Base-by-base conservation (phyloP, 1,140 invertebrate species). In the Pantala flavescens region DNA sequence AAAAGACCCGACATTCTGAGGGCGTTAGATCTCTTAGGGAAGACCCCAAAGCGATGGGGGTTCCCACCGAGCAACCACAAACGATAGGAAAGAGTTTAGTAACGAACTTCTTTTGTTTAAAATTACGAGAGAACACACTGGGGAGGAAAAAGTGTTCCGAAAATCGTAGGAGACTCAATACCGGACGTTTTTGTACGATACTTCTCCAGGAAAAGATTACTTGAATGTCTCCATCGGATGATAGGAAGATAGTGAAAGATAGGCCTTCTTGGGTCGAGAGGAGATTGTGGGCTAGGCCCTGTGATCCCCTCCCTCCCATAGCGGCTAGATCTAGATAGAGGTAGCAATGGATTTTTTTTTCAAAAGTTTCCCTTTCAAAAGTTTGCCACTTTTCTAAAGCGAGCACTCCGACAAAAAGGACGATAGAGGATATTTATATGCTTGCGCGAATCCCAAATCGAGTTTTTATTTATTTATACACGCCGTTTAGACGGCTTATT, bases 351-450 rank as follows among this genome's bases (percentile, higher is more conserved):
- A 63, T 19, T 63, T 5, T n/a, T n/a, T n/a, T n/a, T n/a, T n/a
- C n/a, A n/a, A n/a, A 28, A 43, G 49, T 49, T 74, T 70, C 70
- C 19, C 24, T 70, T 74, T 12, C n/a, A 24, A 24, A 55, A 70
- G 21, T 63, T 24, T 71, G 73, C 75, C 75, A 63, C 75, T 74
- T 74, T 76, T 74, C 75, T 74, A 76, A 76, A 76, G 75, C 24
- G 75, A 76, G 75, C 73, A 76, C 75, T 74, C 36, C 23, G 21
- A 24, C n/a, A n/a, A n/a, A 70, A n/a, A 42, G 12, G 49, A 63
- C 28, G 28, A 36, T 5, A 36, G 28, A 9, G n/a, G 12, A 5
- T 7, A 19, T 63, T 14, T 7, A 14, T 16, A 7, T 63, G 5
- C 49, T 7, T 63, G n/a, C 14, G 49, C 49, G 49, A 5, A 7